Conservation (phyloP, 2,888 invertebrate species). For the Idaea dimidiata region DNA sequence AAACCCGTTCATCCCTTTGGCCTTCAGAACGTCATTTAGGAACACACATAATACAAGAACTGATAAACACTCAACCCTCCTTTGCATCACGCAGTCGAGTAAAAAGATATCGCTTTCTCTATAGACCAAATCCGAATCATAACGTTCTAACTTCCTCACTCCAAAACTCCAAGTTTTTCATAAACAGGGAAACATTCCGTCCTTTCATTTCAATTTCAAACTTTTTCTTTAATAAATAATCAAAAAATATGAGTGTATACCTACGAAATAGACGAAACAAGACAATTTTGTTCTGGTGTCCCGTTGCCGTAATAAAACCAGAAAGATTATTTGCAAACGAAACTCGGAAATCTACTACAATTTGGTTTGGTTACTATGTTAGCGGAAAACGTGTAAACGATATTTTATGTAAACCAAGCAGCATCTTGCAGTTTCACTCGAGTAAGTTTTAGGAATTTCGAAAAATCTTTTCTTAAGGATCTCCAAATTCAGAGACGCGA, state of each 20-base stretch:
- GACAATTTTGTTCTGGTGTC: slow-evolving; percentile 25
- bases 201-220: neutral
- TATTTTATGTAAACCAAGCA: too few species aligned
- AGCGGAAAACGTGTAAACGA: neutral
- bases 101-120: too few species aligned
- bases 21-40: too few species aligned
- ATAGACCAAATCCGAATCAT: too few species aligned
- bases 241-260: slow-evolving; percentile 14
- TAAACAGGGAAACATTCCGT: neutral
- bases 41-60: too few species aligned
- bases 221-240: slow-evolving; percentile 14
- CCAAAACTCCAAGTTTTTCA: neutral
- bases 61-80: too few species aligned
- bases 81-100: too few species aligned
- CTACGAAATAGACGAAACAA: slow-evolving; percentile 21
- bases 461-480: too few species aligned
- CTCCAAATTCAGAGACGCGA: too few species aligned
- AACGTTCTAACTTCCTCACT: neutral
- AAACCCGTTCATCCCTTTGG: too few species aligned
- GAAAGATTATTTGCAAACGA: slow-evolving; percentile 36
- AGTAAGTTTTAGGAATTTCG: too few species aligned
- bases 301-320: slow-evolving; percentile 30
- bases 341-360: slow-evolving; percentile 22
- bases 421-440: too few species aligned
- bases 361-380: slow-evolving; percentile 12